phyloP scores from a whole-genome alignment of 1,140 invertebrate species.

The Metopolophium dirhodum region DNA sequence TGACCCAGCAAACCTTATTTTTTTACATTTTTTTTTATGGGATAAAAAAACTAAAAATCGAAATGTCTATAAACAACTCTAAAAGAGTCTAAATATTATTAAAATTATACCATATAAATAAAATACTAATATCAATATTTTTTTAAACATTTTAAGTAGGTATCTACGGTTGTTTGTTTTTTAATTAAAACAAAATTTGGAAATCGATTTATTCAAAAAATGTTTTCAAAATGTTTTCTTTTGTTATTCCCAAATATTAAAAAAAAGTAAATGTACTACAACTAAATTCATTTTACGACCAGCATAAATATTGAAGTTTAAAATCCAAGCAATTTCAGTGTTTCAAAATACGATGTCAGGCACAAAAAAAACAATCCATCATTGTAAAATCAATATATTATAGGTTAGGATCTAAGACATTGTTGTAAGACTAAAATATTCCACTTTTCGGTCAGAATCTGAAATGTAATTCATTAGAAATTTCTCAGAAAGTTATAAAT shows the following conservation, averaged over 20 bases:
- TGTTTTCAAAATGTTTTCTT: neutral
- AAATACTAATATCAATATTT: no score
- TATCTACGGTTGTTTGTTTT: neutral
- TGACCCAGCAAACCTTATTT: neutral
- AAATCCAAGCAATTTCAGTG: neutral
- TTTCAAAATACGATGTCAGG: neutral
- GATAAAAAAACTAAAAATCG: no score
- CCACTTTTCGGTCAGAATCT: neutral
- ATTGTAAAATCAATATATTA: neutral
- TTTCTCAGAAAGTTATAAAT: constrained; percentile 2
- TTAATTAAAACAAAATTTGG: neutral
- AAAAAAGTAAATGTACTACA: neutral
- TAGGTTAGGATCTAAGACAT: neutral
- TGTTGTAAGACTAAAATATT: neutral
- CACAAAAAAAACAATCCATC: neutral
- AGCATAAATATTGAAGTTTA: neutral
- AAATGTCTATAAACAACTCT: no score
- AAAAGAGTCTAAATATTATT: no score
- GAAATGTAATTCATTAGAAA: neutral
- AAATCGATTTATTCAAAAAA: neutral
- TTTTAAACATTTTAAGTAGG: no score
- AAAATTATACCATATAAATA: no score
- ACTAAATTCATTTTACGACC: neutral
- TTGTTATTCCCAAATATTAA: neutral
- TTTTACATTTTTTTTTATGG: neutral